phyloP scores from a whole-genome alignment of 1,140 invertebrate genomes.

The Ceratosolen solmsi region DNA sequence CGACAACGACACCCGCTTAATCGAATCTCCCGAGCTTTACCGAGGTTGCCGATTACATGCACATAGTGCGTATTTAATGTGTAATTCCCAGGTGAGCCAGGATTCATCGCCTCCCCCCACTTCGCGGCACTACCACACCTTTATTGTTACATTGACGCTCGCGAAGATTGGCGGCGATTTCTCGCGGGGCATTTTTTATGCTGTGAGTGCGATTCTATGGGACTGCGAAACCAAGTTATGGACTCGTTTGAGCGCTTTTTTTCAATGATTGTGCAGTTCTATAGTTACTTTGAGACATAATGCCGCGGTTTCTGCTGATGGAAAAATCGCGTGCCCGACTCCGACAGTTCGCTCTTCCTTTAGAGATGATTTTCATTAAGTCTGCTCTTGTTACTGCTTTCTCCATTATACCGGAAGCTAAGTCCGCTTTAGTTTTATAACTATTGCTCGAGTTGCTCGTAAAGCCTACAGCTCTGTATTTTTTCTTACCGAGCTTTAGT shows the following conservation, averaged over 20 bases:
- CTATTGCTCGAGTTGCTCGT: neutral
- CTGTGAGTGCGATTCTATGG: too few species aligned
- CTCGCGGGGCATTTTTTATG: neutral
- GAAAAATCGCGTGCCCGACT: conserved; percentile 22
- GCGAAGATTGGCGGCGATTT: conserved; percentile 20
- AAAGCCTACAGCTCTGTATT: neutral
- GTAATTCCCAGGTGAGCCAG: conserved; percentile 30
- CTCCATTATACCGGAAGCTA: neutral
- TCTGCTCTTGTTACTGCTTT: neutral
- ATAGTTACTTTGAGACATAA: too few species aligned
- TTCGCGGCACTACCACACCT: neutral
- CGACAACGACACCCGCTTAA: conserved; percentile 58
- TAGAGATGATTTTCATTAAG: neutral
- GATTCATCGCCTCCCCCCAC: neutral
- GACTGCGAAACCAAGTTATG: too few species aligned
- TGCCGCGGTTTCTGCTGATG: conserved; percentile 7
- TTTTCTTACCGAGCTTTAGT: too few species aligned
- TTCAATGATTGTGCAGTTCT: too few species aligned
- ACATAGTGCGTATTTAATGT: neutral
- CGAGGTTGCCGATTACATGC: conserved; percentile 4
- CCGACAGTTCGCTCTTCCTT: neutral
- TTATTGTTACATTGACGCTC: conserved; percentile 26
- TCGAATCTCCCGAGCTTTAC: conserved; percentile 39
- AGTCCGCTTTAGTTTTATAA: neutral
- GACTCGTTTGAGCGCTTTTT: too few species aligned